phyloP scores from a whole-genome alignment of 2,113 vertebrate genomes.

The Monopterus albus region DNA sequence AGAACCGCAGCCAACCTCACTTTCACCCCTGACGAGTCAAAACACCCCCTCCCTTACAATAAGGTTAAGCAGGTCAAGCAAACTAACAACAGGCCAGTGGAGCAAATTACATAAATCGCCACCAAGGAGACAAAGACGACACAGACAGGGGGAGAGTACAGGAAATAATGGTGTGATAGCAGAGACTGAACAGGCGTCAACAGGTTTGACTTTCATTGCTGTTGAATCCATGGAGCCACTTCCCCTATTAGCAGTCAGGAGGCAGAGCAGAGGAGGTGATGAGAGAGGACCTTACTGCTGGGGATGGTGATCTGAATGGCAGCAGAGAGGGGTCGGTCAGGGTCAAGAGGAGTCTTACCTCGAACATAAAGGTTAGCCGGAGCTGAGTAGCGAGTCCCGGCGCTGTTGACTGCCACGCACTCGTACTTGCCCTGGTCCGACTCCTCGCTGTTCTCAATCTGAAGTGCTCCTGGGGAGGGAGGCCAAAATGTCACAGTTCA shows the following conservation, averaged over 20 bases:
- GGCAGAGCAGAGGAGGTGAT: not conserved
- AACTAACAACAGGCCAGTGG: conserved; percentile 11
- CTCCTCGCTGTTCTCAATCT: conserved; percentile 98
- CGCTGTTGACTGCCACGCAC: conserved; percentile 95
- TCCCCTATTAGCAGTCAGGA: conserved; percentile 24
- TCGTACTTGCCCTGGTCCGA: conserved; percentile 99
- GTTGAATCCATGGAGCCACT: conserved; percentile 1
- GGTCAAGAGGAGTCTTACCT: conserved; percentile 86
- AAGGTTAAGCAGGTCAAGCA: conserved; percentile 29
- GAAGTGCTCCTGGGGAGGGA: conserved; percentile 90
- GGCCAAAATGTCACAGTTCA: conserved; percentile 46
- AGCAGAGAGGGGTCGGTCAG: not conserved
- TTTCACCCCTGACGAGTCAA: conserved; percentile 31
- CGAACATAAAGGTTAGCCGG: conserved; percentile 97
- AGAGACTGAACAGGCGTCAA: not conserved
- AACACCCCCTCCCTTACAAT: not conserved
- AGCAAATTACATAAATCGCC: conserved; percentile 29
- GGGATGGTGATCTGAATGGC: conserved; percentile 29
- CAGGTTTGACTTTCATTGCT: conserved; percentile 19
- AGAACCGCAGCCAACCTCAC: conserved; percentile 48
- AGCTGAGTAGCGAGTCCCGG: conserved; percentile 95
- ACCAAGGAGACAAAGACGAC: conserved; percentile 13
- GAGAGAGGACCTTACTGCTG: not conserved
- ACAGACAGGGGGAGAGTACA: conserved; percentile 15
- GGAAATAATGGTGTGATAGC: conserved; percentile 9